phyloP scores from a whole-genome alignment of 1,140 invertebrate species.

The Elymnias hypermnestra region DNA sequence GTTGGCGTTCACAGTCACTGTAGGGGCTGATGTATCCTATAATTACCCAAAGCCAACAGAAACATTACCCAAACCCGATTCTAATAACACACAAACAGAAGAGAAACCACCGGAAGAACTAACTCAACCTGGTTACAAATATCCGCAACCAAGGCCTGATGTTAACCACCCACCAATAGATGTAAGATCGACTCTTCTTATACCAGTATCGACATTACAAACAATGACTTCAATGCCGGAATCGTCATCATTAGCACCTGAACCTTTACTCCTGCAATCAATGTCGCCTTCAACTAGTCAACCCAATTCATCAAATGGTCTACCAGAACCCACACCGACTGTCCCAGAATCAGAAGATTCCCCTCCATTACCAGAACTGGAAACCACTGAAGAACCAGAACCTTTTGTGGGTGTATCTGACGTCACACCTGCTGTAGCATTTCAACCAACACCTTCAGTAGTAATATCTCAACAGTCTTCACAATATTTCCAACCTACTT shows the following conservation, averaged over 20 bases:
- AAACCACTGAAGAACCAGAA: neutral
- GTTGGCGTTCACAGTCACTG: too few species aligned
- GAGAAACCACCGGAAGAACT: neutral
- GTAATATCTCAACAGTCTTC: too few species aligned
- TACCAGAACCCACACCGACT: slow-evolving; percentile 8
- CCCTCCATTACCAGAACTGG: slow-evolving; percentile 5
- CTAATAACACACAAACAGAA: neutral
- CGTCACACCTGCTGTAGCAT: too few species aligned
- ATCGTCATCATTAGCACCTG: slow-evolving; percentile 3
- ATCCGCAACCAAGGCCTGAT: slow-evolving; percentile 5
- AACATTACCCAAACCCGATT: neutral
- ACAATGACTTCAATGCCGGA: slow-evolving; percentile 10
- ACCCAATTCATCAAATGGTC: slow-evolving; percentile 1
- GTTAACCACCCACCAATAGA: neutral
- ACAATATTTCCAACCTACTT: neutral
- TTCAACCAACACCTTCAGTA: too few species aligned
- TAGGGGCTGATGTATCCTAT: too few species aligned
- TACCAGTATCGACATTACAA: neutral
- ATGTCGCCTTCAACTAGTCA: neutral
- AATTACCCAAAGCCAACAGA: too few species aligned
- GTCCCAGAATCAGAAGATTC: slow-evolving; percentile 1
- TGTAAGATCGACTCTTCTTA: neutral
- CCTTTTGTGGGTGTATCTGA: too few species aligned
- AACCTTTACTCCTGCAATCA: neutral
- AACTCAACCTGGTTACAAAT: neutral